These are phyloP conservation scores for Notarius quadriscutis DNA, from an alignment of 2,113 vertebrate species.

Conservation along the genomic window DNA sequence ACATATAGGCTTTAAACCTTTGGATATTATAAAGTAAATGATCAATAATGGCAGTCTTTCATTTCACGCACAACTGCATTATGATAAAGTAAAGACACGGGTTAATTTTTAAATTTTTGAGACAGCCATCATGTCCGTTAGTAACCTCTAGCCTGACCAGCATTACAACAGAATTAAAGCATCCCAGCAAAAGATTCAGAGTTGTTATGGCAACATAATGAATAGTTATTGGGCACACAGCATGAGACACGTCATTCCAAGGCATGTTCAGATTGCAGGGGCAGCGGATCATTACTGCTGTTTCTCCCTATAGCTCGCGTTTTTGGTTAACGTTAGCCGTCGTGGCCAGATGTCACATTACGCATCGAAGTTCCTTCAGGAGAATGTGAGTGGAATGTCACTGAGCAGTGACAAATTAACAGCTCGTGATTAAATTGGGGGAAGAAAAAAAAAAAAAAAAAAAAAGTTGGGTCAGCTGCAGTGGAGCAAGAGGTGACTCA, in stretches of 20 bases:
- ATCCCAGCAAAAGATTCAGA: conserved; percentile 23
- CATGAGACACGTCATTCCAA: conserved; percentile 40
- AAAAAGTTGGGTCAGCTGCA: neutral
- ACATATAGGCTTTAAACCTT: neutral
- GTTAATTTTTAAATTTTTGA: conserved; percentile 19
- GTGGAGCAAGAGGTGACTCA: neutral
- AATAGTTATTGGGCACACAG: conserved; percentile 33
- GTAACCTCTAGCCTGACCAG: conserved; percentile 31
- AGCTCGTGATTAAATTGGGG: neutral
- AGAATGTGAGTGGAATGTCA: neutral
- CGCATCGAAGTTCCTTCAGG: neutral
- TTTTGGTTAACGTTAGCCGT: neutral
- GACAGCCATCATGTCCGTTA: conserved; percentile 2
- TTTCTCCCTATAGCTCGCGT: neutral
- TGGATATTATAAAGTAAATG: neutral
- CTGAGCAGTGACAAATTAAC: neutral
- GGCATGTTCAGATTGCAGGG: conserved; percentile 29
- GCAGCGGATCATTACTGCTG: neutral
- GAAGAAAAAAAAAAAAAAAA: too few species aligned
- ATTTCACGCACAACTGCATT: neutral
- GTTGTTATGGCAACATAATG: conserved; percentile 47
- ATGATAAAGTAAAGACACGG: neutral
- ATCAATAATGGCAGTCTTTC: neutral
- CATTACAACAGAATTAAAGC: conserved; percentile 10
- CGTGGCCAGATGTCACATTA: neutral